Evolutionary conservation across 2,113 vertebrate species (phyloP).

Genomic region (Scophthalmus maximus): DNA sequence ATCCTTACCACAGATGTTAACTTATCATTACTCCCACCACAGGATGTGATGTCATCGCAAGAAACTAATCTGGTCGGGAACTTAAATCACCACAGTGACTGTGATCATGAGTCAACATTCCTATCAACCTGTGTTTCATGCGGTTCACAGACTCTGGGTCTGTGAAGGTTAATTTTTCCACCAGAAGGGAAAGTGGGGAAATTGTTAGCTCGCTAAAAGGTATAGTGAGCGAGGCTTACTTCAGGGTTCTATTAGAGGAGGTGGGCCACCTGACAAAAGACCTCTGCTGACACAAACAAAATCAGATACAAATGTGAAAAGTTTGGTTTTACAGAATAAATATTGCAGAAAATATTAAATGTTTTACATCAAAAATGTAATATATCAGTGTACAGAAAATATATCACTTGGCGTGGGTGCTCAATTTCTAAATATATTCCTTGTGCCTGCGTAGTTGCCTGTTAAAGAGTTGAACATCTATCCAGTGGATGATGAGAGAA

Average conservation of each 20-base stretch:
- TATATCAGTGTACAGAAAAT: conserved; percentile 14
- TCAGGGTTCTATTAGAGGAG: background rate
- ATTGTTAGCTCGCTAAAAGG: background rate
- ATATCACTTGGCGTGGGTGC: conserved; percentile 20
- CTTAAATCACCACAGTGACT: conserved; percentile 40
- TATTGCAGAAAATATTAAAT: too few relatives aligned
- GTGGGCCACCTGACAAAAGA: background rate
- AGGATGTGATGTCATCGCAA: conserved; percentile 55
- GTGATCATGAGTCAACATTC: conserved; percentile 50
- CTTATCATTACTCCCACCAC: conserved; percentile 27
- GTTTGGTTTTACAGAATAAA: too few relatives aligned
- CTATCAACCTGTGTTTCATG: conserved; percentile 26
- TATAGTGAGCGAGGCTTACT: background rate
- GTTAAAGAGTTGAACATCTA: conserved; percentile 12
- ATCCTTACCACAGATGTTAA: conserved; percentile 25
- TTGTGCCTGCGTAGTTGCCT: background rate
- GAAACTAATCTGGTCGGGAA: conserved; percentile 16
- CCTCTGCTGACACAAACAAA: background rate
- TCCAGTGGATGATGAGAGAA: conserved; percentile 5
- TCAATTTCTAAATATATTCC: background rate
- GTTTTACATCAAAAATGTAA: background rate
- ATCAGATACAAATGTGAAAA: too few relatives aligned
- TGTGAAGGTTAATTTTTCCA: background rate
- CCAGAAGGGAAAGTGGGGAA: conserved; percentile 14
- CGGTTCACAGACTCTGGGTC: conserved; percentile 5